These are phyloP conservation scores for Hirtodrosophila histrioides DNA, from an alignment of 2,888 invertebrate genomes.

Conservation along the genomic window DNA sequence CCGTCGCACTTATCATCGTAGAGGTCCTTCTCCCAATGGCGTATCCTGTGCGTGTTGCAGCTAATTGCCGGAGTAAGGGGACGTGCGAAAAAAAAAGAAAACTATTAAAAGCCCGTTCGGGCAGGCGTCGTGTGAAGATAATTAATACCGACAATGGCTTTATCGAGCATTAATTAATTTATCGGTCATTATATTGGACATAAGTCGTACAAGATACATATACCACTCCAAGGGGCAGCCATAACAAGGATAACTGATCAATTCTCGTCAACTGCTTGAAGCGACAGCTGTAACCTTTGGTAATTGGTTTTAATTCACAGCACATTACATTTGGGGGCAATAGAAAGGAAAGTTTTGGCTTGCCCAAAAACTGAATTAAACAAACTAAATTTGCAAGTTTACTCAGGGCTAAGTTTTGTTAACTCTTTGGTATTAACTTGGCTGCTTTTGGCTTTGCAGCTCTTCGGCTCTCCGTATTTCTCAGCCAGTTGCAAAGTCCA, in stretches of 20 bases:
- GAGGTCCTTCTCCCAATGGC: conserved; percentile 8
- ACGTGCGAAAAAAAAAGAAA: conserved; percentile 33
- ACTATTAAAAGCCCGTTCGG: neutral
- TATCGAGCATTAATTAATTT: conserved; percentile 77
- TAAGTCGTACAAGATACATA: neutral
- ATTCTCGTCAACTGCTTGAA: conserved; percentile 25
- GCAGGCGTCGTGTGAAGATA: conserved; percentile 47
- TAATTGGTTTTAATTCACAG: conserved; percentile 57
- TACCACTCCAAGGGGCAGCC: no score
- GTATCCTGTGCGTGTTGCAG: conserved; percentile 35
- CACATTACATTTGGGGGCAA: neutral
- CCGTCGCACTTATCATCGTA: conserved; percentile 31
- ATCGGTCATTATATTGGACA: conserved; percentile 56
- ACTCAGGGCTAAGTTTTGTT: conserved; percentile 30
- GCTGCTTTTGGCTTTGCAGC: conserved; percentile 20
- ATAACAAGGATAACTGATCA: conserved; percentile 9
- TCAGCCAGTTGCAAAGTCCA: conserved; percentile 18
- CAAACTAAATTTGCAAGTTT: conserved; percentile 38
- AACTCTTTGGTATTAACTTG: conserved; percentile 44
- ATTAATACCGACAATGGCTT: conserved; percentile 73
- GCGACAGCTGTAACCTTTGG: conserved; percentile 16
- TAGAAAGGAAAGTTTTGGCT: conserved; percentile 33
- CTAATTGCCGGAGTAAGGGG: conserved; percentile 54
- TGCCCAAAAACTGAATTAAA: conserved; percentile 26
- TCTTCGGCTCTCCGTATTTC: neutral